Conservation (phyloP, 2,113 vertebrate genomes). For the Promerops cafer region DNA sequence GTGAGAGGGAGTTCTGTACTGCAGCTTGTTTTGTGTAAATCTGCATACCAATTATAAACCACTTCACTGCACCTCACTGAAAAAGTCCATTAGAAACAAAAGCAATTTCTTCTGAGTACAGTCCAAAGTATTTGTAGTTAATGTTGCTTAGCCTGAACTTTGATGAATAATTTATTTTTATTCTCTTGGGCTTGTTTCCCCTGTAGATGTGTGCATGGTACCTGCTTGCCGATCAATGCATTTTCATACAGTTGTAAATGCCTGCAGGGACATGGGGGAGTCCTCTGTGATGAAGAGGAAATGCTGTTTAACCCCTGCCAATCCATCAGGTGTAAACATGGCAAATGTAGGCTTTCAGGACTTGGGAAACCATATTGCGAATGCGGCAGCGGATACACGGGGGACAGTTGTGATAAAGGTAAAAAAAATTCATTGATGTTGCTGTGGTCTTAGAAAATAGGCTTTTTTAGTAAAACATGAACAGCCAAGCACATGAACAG, state of each 20-base stretch:
- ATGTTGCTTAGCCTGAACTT: constrained; percentile 55
- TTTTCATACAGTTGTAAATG: constrained; percentile 99
- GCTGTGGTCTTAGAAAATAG: not conserved
- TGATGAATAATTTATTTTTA: constrained; percentile 53
- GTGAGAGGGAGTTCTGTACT: not conserved
- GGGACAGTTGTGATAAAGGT: constrained; percentile 93
- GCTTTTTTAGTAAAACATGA: not conserved
- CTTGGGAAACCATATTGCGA: constrained; percentile 94
- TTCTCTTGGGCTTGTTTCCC: constrained; percentile 44
- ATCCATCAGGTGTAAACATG: constrained; percentile 88
- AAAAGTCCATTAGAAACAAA: constrained; percentile 14
- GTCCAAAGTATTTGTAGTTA: constrained; percentile 54
- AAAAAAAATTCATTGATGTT: not conserved
- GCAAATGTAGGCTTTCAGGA: constrained; percentile 90
- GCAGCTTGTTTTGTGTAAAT: not conserved
- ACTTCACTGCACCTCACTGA: not conserved
- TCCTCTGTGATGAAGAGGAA: constrained; percentile 91
- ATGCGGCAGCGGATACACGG: constrained; percentile 90
- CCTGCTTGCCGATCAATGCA: constrained; percentile 92
- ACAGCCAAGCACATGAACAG: constrained; percentile 17
- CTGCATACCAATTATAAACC: not conserved
- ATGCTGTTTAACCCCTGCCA: constrained; percentile 86
- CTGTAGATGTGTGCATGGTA: constrained; percentile 89
- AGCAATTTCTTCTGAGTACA: constrained; percentile 41
- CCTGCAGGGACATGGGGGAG: constrained; percentile 86